Percentiles rank a stretch among this genome's conserved stretches.
Conservation (phyloP, 2,888 invertebrate species). For the Drosophila vallismaia region DNA sequence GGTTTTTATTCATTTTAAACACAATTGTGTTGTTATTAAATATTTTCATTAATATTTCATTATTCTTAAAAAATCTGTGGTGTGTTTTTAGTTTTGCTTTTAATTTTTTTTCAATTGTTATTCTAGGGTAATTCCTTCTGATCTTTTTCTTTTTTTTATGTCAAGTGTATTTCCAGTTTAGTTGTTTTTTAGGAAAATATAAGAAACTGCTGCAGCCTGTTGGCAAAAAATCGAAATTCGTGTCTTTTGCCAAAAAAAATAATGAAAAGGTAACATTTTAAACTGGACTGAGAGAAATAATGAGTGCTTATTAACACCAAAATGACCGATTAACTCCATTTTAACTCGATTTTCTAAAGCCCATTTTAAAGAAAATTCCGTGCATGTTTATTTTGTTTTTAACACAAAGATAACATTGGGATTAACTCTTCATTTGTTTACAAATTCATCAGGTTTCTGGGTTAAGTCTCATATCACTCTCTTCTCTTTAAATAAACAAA, state of each 20-base stretch:
- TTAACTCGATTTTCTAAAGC: background rate
- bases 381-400: background rate
- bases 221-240: background rate
- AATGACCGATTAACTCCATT: background rate
- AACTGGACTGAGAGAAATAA: background rate
- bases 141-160: background rate
- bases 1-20: no score
- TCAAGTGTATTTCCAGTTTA: background rate
- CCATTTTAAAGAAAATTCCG: background rate
- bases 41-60: no score
- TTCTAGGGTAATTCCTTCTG: background rate
- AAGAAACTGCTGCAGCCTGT: background rate
- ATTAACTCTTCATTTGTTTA: background rate
- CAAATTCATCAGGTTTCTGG: slow-evolving; percentile 1
- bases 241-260: no score
- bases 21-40: no score
- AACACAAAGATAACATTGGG: background rate
- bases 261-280: slow-evolving; percentile 1
- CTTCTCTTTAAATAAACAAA: background rate
- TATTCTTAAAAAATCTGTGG: no score
- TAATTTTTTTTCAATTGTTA: background rate
- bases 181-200: background rate
- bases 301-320: background rate
- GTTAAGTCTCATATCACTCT: background rate
- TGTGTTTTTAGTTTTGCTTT: background rate